Conservation (phyloP, 2,888 invertebrate genomes). For the Stenotaenia linearis region DNA sequence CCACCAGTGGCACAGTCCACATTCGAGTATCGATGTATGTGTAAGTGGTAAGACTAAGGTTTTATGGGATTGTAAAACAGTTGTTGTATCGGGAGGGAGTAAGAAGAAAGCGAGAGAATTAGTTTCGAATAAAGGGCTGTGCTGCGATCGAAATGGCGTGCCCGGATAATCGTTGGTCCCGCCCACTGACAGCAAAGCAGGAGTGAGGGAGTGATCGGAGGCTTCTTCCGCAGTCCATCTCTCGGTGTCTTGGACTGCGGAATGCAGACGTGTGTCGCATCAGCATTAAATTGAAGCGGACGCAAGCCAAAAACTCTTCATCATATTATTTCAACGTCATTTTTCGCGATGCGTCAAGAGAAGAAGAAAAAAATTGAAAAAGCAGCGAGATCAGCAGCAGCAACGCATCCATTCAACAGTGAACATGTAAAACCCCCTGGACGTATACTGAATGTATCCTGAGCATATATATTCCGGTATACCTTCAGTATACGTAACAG, state of each 20-base stretch:
- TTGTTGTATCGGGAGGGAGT: constrained; percentile 2
- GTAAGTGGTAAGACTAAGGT: neutral
- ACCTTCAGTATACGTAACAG: constrained; percentile 99
- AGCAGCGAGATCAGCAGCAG: neutral
- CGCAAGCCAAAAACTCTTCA: neutral
- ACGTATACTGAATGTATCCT: constrained; percentile 99
- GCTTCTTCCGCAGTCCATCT: constrained; percentile 22
- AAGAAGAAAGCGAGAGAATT: constrained; percentile 26
- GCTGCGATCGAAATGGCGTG: constrained; percentile 27
- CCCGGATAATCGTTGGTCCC: constrained; percentile 30
- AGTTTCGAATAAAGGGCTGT: constrained; percentile 32
- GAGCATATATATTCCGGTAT: constrained; percentile 98
- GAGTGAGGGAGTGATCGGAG: constrained; percentile 19
- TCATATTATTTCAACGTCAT: neutral
- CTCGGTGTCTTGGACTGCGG: constrained; percentile 18
- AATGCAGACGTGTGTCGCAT: constrained; percentile 1
- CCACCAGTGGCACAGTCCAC: neutral
- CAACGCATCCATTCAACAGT: constrained; percentile 27
- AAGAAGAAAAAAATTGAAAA: neutral
- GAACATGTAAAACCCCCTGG: constrained; percentile 66
- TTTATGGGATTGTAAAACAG: constrained; percentile 21
- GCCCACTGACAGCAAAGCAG: constrained; percentile 27
- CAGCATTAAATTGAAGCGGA: neutral
- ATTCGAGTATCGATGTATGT: constrained; percentile 13
- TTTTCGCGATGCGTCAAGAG: neutral